Evolutionary conservation across 2,797 vertebrate genomes (phyloP), one percentile per base, ranked within the genome.

Genomic region (Percopsis omiscomaycus): DNA sequence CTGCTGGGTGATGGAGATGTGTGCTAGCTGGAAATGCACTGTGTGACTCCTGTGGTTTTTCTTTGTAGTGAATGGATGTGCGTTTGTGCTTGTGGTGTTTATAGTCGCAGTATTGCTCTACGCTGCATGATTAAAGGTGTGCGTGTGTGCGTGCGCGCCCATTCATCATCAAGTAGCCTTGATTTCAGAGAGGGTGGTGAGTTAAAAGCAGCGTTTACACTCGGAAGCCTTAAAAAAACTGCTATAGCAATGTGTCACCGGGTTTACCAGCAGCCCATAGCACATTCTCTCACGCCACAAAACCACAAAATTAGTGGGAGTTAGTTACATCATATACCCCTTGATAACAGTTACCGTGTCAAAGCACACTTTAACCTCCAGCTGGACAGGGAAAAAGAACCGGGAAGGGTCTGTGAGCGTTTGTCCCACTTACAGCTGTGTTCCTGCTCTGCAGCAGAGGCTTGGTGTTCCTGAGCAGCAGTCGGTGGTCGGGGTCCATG

Each of bases 391-490:
- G 4, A 48, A 13, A 10, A 15, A 48, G 12, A 15, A 15, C 12
- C 5, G 13, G 47, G 5, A 4, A 0, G 16, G 59, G 9, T 13
- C 56, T 22, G 63, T 49, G 29, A 6, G 59, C 6, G 66, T 78
- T 1, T 0, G 0, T 15, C 12, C 51, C 6, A 88, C 95, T 87
- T 93, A 99, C 97, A 49, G 97, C 97, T 5, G 97, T 96, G 91
- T 99, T 99, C 69, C 97, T 93, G 89, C 97, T 99, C 88, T 99
- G 97, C 55, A 99, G 92, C 30, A 99, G 89, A 32, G 96, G 96
- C 64, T 96, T 98, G 68, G 96, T 98, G 84, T 96, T 98, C 73
- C 93, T 89, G 59, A 99, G 94, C 55, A 99, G 88, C 56, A 99
- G 92, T 5, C 96, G 86, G 83, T 99, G 97, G 74, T 99, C 97